phyloP scores from a whole-genome alignment of 2,113 vertebrate genomes.

The Mungos mungo region DNA sequence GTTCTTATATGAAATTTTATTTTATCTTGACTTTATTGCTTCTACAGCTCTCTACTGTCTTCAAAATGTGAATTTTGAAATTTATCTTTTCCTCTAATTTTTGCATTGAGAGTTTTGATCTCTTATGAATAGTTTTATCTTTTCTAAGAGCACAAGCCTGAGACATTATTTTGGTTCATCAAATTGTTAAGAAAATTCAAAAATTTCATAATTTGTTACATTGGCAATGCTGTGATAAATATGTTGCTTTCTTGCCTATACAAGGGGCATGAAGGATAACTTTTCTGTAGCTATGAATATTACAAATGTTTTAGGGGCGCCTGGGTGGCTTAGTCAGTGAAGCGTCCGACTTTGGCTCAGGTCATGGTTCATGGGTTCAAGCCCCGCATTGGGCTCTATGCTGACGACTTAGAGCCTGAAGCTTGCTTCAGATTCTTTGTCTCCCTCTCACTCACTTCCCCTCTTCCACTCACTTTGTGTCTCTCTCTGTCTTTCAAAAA shows the following conservation, averaged over 20 bases:
- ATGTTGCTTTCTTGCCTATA: background rate
- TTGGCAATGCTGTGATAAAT: background rate
- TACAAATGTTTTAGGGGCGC: background rate
- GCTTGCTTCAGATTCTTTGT: too few relatives aligned
- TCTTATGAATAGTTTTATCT: background rate
- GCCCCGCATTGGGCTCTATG: too few relatives aligned
- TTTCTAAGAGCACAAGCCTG: background rate
- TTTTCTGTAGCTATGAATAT: background rate
- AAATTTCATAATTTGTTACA: background rate
- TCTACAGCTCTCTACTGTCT: background rate
- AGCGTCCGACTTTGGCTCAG: too few relatives aligned
- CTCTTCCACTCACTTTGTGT: too few relatives aligned
- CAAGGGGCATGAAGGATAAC: background rate
- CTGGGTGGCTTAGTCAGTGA: too few relatives aligned
- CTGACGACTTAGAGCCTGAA: too few relatives aligned
- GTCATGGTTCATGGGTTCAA: too few relatives aligned
- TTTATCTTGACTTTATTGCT: background rate
- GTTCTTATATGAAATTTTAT: background rate
- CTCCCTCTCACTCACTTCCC: too few relatives aligned
- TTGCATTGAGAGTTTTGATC: background rate
- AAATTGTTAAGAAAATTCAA: background rate
- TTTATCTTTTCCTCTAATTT: background rate
- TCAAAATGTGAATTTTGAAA: background rate
- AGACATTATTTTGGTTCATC: background rate
- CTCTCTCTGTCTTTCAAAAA: too few relatives aligned